Conservation (phyloP, 2,888 invertebrate species). For the Drosophila vallismaia region DNA sequence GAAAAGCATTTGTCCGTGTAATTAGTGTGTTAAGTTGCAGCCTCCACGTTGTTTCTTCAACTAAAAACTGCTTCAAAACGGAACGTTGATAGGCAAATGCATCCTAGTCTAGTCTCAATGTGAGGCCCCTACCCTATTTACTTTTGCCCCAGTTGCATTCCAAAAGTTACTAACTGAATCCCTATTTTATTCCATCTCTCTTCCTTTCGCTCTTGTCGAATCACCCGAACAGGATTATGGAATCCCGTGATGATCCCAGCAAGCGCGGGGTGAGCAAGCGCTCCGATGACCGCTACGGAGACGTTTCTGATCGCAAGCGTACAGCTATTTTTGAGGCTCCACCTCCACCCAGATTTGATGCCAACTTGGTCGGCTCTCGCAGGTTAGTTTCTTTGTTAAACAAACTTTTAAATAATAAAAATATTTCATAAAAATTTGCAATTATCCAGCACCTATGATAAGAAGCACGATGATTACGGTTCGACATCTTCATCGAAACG, state of each 20-base stretch:
- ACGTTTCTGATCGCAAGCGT: slow-evolving; percentile 81
- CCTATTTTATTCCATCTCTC: slow-evolving; percentile 58
- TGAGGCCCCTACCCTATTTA: slow-evolving; percentile 16
- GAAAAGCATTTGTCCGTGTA: slow-evolving; percentile 60
- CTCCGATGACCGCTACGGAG: slow-evolving; percentile 82
- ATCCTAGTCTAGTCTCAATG: slow-evolving; percentile 52
- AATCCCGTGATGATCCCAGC: slow-evolving; percentile 82
- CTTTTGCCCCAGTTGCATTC: not conserved
- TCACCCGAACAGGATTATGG: slow-evolving; percentile 78
- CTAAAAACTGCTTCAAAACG: slow-evolving; percentile 40
- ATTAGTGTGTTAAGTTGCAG: slow-evolving; percentile 68
- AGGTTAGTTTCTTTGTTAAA: slow-evolving; percentile 56
- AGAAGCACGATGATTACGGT: slow-evolving; percentile 82
- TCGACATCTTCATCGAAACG: slow-evolving; percentile 78
- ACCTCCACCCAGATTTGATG: slow-evolving; percentile 84
- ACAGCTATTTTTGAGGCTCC: slow-evolving; percentile 83
- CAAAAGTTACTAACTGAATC: slow-evolving; percentile 41
- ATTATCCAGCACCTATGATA: slow-evolving; percentile 68
- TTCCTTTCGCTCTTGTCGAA: slow-evolving; percentile 38
- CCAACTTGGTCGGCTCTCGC: slow-evolving; percentile 81
- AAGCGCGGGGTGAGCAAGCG: slow-evolving; percentile 83
- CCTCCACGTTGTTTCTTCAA: slow-evolving; percentile 69
- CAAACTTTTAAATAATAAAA: accelerated
- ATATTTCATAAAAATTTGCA: not conserved
- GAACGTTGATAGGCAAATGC: slow-evolving; percentile 54